phyloP scores from a whole-genome alignment of 2,797 vertebrate genomes.

The Avahi laniger region DNA sequence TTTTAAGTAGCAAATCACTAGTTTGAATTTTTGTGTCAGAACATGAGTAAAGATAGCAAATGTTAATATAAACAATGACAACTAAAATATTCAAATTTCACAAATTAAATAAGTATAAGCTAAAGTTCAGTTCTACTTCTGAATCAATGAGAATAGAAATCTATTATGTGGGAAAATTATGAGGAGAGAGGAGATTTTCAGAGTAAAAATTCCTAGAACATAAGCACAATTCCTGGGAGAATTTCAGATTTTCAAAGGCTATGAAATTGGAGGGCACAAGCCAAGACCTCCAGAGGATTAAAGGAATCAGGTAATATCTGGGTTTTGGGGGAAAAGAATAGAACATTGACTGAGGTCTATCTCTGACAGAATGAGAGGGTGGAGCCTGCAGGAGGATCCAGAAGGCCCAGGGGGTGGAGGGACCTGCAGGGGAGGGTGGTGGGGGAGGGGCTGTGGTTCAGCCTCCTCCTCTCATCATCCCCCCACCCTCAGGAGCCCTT shows the following conservation, averaged over 20 bases:
- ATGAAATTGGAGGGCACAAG: background rate
- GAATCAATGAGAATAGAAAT: background rate
- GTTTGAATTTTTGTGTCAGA: background rate
- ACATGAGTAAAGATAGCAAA: background rate
- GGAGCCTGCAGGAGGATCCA: background rate
- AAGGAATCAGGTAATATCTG: background rate
- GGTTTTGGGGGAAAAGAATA: background rate
- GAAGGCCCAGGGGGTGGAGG: background rate
- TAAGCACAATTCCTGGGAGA: background rate
- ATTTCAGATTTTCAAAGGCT: background rate
- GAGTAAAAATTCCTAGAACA: background rate
- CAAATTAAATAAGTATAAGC: background rate
- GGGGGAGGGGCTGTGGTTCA: background rate
- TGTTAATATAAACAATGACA: background rate
- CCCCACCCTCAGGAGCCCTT: background rate
- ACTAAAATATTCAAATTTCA: background rate
- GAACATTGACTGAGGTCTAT: background rate
- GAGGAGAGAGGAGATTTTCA: background rate
- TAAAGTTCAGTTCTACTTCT: background rate
- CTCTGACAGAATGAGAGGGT: background rate
- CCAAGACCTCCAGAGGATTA: background rate
- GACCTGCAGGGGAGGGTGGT: background rate
- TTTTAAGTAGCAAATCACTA: background rate
- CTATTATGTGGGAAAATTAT: background rate
- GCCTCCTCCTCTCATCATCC: background rate